These are phyloP conservation scores for Anthophora plumipes DNA, from an alignment of 2,888 invertebrate species.

Conservation along the genomic window DNA sequence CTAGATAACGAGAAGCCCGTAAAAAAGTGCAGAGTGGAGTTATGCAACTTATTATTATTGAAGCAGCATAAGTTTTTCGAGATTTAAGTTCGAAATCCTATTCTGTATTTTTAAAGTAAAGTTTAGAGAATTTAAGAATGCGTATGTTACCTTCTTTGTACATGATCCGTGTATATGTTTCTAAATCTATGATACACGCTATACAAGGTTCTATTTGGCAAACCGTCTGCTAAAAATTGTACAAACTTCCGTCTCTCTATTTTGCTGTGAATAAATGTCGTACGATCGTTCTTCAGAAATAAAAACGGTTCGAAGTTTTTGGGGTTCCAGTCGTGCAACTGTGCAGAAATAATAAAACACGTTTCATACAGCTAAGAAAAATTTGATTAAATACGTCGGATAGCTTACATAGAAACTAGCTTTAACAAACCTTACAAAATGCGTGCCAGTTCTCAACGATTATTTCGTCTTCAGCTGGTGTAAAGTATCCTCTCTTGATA, in stretches of 20 bases:
- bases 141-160: constrained; percentile 68
- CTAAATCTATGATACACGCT: constrained; percentile 80
- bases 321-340: constrained; percentile 77
- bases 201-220: constrained; percentile 78
- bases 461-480: constrained; percentile 68
- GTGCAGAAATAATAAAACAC: neutral
- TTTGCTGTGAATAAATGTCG: constrained; percentile 61
- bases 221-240: constrained; percentile 79
- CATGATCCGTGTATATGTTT: constrained; percentile 67
- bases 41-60: too few relatives aligned
- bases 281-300: constrained; percentile 62
- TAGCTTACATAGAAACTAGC: neutral
- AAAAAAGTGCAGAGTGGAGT: too few relatives aligned
- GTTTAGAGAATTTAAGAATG: neutral
- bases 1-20: too few relatives aligned
- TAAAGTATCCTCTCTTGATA: constrained; percentile 68
- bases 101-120: neutral
- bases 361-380: neutral
- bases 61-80: too few relatives aligned
- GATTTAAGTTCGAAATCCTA: too few relatives aligned
- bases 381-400: constrained; percentile 7
- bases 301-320: constrained; percentile 73
- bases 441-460: constrained; percentile 73
- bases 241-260: constrained; percentile 77
- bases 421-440: constrained; percentile 74